Conservation (phyloP, 37 sponge, comb jelly and placozoan genomes). For the Halisarca cf. caerulea region DNA sequence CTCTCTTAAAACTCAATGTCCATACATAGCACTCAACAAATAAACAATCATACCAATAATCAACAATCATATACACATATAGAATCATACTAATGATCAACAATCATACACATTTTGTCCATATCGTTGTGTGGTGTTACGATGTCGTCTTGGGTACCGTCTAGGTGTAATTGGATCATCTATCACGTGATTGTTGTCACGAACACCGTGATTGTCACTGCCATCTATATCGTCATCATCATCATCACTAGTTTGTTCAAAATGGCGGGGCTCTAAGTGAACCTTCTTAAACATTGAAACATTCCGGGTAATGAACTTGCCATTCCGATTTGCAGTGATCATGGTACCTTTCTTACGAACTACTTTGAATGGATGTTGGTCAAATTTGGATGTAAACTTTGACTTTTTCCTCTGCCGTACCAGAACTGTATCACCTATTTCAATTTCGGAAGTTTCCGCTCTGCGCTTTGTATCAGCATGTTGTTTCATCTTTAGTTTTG, state of each 20-base stretch:
- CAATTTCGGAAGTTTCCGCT: background rate
- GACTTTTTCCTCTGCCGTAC: constrained; percentile 30
- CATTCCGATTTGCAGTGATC: constrained; percentile 37
- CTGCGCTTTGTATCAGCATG: background rate
- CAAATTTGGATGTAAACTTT: constrained; percentile 42
- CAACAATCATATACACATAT: too few species aligned
- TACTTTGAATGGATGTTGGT: constrained; percentile 38
- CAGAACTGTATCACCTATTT: constrained; percentile 42
- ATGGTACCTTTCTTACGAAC: constrained; percentile 28
- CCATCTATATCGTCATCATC: too few species aligned
- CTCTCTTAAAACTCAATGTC: background rate
- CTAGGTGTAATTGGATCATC: too few species aligned
- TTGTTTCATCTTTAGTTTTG: constrained; percentile 36
- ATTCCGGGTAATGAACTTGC: constrained; percentile 37
- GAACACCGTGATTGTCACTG: too few species aligned
- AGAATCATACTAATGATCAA: too few species aligned
- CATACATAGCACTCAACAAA: background rate
- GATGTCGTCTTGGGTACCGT: too few species aligned
- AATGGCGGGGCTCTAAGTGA: too few species aligned
- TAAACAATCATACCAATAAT: background rate
- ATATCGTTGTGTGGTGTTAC: too few species aligned
- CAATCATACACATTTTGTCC: too few species aligned
- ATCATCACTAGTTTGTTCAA: too few species aligned
- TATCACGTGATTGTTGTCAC: too few species aligned
- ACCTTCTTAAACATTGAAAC: constrained; percentile 16